A percentile compares a stretch with the other conserved stretches of the same genome.
Conservation (phyloP, 2,797 vertebrate species). For the Pteronotus mesoamericanus region DNA sequence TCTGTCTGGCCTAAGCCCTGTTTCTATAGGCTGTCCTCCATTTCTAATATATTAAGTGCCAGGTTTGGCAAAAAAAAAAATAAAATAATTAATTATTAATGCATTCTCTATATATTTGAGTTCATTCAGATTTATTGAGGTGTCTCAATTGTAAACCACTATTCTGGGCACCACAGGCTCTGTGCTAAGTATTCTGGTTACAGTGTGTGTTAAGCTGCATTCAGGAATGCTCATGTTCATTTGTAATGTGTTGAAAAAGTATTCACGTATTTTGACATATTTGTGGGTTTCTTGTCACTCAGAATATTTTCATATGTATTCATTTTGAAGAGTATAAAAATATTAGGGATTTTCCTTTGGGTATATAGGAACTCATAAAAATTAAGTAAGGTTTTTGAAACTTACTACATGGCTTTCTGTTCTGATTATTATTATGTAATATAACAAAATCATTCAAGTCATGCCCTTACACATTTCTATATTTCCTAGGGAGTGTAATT, state of each 20-base stretch:
- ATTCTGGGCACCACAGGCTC: background rate
- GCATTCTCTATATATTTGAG: background rate
- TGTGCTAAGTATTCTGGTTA: background rate
- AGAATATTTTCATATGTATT: background rate
- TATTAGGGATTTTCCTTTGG: background rate
- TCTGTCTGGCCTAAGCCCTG: background rate
- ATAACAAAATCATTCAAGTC: background rate
- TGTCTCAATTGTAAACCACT: background rate
- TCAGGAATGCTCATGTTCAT: background rate
- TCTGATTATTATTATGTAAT: background rate
- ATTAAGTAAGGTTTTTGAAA: background rate
- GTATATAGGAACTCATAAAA: background rate
- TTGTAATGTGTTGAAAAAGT: slow-evolving; percentile 22
- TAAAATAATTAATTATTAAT: background rate
- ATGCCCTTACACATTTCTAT: background rate
- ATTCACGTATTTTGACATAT: slow-evolving; percentile 1
- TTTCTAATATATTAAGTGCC: background rate
- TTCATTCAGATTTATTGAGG: background rate
- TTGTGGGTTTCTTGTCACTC: slow-evolving; percentile 27
- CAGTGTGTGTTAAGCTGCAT: background rate
- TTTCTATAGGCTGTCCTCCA: background rate
- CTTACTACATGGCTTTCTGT: background rate
- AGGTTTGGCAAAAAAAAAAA: background rate
- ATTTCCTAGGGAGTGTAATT: background rate
- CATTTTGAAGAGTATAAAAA: slow-evolving; percentile 18